Conservation (phyloP, 2,113 vertebrate genomes). For the Piprites chloris region DNA sequence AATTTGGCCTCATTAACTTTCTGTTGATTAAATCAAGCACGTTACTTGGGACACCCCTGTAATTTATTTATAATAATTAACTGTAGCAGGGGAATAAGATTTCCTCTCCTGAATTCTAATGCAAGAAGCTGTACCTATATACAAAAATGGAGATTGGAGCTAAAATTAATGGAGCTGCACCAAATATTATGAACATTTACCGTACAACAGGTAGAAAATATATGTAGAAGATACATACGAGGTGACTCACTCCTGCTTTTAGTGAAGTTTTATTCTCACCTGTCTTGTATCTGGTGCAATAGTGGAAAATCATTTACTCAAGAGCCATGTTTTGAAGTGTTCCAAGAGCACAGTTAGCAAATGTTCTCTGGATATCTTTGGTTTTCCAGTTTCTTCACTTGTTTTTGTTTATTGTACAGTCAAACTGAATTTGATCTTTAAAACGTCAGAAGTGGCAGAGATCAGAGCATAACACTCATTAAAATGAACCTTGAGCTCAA, state of each 20-base stretch:
- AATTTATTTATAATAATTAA: slow-evolving; percentile 23
- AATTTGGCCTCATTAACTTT: slow-evolving; percentile 34
- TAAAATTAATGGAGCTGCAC: not conserved
- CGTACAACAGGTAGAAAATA: not conserved
- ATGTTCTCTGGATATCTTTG: not conserved
- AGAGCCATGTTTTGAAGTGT: not conserved
- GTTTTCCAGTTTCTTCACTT: not conserved
- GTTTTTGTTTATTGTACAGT: not conserved
- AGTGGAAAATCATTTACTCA: not conserved
- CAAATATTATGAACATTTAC: not conserved
- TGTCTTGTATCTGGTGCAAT: not conserved
- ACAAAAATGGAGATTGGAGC: not conserved
- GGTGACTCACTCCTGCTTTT: not conserved
- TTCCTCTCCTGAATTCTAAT: not conserved
- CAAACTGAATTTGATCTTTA: not conserved
- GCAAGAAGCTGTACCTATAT: not conserved
- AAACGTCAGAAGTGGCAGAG: not conserved
- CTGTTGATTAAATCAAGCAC: slow-evolving; percentile 23
- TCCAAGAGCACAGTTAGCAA: not conserved
- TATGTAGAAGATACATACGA: not conserved
- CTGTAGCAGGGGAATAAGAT: not conserved
- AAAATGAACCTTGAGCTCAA: not conserved
- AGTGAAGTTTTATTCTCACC: not conserved
- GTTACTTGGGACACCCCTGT: not conserved
- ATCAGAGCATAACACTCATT: fast-evolving